Base-by-base conservation (phyloP, 2,888 invertebrate genomes). In the Ectobius pallidus region DNA sequence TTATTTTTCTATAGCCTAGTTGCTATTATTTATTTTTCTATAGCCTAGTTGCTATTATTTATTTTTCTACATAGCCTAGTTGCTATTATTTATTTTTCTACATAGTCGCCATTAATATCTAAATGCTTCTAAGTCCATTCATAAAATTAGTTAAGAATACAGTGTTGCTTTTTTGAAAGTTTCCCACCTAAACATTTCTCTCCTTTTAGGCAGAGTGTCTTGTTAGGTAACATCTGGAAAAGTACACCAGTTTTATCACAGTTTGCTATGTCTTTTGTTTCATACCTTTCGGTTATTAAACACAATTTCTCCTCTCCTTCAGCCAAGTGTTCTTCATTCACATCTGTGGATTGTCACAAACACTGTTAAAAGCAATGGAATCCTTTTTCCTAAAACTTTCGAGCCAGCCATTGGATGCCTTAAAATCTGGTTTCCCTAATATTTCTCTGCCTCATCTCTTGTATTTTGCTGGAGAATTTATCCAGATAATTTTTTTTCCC, bases 161-260 rank as follows among this genome's bases (percentile, higher is more conserved):
- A 39, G 14, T 9, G 39, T 39, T 14, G 39, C 39, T 52, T 52
- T 20, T 52, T 18, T n/a, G n/a, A 52, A n/a, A n/a, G 20, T 52
- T 52, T n/a, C n/a, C 52, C 52, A 11, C 52, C 52, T 11, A 52
- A 52, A 52, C n/a, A 20, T 52, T n/a, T 52, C n/a, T 52, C 18
- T 11, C 52, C 52, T 18, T 52, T 52, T 11, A 52, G n/a, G 52
- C 20, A 52, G n/a, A 52, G 52, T 52, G 52, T 52, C 20, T 52
- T 52, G 18, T 52, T 52, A 39, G 39, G 39, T 39, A 39, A 39
- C 14, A 14, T 14, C 39, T 39, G 39, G 14, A 39, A 39, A 39
- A 39, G 6, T 39, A 39, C n/a, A 39, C 39, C 39, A 9, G 14
- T 39, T 39, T 39, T 14, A 39, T 39, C 39, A 39, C 39, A 9